phyloP scores from a whole-genome alignment of 2,888 invertebrate species.

The Conomelus anceps region DNA sequence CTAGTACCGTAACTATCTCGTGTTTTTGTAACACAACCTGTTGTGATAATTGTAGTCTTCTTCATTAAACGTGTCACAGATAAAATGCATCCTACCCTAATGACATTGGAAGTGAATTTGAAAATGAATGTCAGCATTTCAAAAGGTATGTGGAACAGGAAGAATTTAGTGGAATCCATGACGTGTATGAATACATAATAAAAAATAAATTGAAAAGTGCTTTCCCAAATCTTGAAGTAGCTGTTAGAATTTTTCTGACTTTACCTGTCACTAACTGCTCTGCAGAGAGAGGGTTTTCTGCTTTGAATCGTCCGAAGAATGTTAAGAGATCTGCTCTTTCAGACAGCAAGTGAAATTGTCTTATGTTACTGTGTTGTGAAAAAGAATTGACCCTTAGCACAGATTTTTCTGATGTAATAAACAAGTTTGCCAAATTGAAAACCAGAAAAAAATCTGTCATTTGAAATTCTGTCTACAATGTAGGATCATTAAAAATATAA shows the following conservation, averaged over 20 bases:
- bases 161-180: slow-evolving; percentile 5
- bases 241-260: no score
- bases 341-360: no score
- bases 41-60: no score
- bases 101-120: no score
- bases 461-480: slow-evolving; percentile 7
- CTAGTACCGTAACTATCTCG: no score
- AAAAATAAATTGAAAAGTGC: neutral
- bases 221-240: no score
- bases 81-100: no score
- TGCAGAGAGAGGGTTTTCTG: neutral
- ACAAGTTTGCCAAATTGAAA: slow-evolving; percentile 1
- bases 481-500: no score
- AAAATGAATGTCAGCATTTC: neutral
- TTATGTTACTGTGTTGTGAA: slow-evolving; percentile 5
- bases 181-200: slow-evolving; percentile 7
- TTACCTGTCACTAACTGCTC: no score
- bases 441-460: neutral
- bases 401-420: slow-evolving; percentile 2
- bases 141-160: neutral
- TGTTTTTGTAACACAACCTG: no score
- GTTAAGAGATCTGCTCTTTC: slow-evolving; percentile 5
- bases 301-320: neutral
- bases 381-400: neutral
- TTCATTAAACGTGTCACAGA: no score